Evolutionary conservation across 2,113 vertebrate species (phyloP).

Genomic region (Aldabrachelys gigantea): DNA sequence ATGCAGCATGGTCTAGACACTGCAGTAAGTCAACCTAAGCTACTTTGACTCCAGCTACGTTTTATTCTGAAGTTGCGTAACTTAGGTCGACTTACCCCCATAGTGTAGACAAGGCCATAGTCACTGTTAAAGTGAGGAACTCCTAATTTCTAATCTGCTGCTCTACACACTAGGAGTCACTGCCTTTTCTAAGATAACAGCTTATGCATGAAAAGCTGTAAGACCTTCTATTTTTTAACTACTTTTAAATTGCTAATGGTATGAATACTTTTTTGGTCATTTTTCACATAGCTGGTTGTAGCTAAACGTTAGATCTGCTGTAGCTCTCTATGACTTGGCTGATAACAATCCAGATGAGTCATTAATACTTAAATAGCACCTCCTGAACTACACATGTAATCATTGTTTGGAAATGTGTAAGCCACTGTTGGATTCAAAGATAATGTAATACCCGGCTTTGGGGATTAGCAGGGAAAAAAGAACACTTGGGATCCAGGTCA

Average conservation of each 20-base stretch:
- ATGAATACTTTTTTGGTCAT: not conserved
- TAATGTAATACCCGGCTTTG: not conserved
- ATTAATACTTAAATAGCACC: slow-evolving; percentile 20
- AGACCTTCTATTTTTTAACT: not conserved
- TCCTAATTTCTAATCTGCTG: not conserved
- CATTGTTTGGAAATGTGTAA: slow-evolving; percentile 25
- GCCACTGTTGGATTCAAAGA: not conserved
- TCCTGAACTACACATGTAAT: not conserved
- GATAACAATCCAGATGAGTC: not conserved
- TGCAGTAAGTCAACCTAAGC: no score
- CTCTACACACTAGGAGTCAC: not conserved
- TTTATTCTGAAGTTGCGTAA: no score
- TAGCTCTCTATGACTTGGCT: not conserved
- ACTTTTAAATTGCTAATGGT: not conserved
- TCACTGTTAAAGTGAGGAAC: not conserved
- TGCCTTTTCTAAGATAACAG: not conserved
- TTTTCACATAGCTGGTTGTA: not conserved
- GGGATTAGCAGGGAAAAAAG: not conserved
- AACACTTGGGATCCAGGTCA: not conserved
- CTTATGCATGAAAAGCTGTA: not conserved
- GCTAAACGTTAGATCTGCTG: not conserved
- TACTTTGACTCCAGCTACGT: no score
- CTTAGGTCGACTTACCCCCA: no score
- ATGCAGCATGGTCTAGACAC: no score
- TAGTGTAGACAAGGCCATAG: no score